phyloP scores from a whole-genome alignment of 2,888 invertebrate species.

The Zhuqinia jingwanae region DNA sequence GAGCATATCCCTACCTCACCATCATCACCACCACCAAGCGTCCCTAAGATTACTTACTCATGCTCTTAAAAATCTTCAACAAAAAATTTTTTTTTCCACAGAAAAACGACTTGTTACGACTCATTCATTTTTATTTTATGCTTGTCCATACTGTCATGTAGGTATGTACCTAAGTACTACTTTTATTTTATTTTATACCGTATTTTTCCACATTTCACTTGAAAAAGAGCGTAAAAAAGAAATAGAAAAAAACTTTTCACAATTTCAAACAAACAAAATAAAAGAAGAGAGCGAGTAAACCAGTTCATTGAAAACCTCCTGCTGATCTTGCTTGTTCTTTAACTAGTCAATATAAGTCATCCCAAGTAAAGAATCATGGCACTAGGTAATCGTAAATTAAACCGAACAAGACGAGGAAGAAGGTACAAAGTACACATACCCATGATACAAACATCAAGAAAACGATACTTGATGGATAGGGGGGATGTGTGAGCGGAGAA shows the following conservation, averaged over 20 bases:
- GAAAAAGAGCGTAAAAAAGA: conserved; percentile 28
- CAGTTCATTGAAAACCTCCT: conserved; percentile 75
- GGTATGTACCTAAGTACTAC: conserved; percentile 15
- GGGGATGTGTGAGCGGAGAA: conserved; percentile 3
- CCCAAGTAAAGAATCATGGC: conserved; percentile 54
- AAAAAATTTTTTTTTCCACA: conserved; percentile 1
- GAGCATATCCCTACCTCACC: background rate
- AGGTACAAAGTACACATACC: background rate
- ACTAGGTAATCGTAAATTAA: conserved; percentile 45
- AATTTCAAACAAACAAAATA: conserved; percentile 2
- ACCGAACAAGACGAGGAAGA: background rate
- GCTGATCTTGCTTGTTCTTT: conserved; percentile 64
- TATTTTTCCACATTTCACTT: conserved; percentile 51
- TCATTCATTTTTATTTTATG: conserved; percentile 47
- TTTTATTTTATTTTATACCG: conserved; percentile 11
- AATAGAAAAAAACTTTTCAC: conserved; percentile 43
- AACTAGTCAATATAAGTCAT: conserved; percentile 59
- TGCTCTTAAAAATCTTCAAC: conserved; percentile 9
- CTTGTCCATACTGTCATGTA: conserved; percentile 41
- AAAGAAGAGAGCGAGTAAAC: conserved; percentile 52
- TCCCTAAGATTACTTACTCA: conserved; percentile 35
- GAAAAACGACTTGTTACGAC: conserved; percentile 49
- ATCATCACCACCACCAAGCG: background rate
- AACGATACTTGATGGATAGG: background rate
- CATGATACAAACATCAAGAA: too few relatives aligned